Evolutionary conservation across 2,888 invertebrate genomes (phyloP).

Genomic region (Lingula anatina): DNA sequence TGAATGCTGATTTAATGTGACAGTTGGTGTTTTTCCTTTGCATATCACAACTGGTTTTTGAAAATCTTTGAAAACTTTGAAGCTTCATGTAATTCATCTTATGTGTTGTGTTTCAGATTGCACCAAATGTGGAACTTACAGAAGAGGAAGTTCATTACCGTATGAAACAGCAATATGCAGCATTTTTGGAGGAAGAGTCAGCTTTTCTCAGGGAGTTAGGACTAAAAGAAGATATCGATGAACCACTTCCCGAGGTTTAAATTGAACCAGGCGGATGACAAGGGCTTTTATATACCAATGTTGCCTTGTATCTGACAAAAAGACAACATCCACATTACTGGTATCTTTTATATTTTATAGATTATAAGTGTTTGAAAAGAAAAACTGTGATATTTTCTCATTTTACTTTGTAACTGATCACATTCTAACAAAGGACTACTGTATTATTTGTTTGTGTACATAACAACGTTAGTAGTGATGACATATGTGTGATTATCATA

Average conservation of each 20-base stretch:
- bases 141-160: conserved; percentile 45
- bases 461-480: too few relatives aligned
- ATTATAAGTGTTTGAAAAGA: not conserved
- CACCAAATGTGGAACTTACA: conserved; percentile 39
- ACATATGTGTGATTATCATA: too few relatives aligned
- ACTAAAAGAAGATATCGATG: conserved; percentile 42
- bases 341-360: too few relatives aligned
- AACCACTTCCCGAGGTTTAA: conserved; percentile 26
- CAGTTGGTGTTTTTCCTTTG: too few relatives aligned
- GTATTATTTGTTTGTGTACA: too few relatives aligned
- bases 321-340: too few relatives aligned
- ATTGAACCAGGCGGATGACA: too few relatives aligned
- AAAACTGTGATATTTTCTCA: not conserved
- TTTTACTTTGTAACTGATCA: too few relatives aligned
- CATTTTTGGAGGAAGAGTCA: conserved; percentile 41
- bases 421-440: too few relatives aligned
- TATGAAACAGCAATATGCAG: conserved; percentile 41
- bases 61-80: not conserved
- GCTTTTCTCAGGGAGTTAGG: conserved; percentile 46
- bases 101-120: conserved; percentile 36
- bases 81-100: not conserved
- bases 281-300: too few relatives aligned
- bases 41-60: not conserved
- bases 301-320: too few relatives aligned
- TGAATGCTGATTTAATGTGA: too few relatives aligned